Conservation (phyloP, 37 sponge, comb jelly and placozoan genomes). For the Aphrocallistes beatrix region DNA sequence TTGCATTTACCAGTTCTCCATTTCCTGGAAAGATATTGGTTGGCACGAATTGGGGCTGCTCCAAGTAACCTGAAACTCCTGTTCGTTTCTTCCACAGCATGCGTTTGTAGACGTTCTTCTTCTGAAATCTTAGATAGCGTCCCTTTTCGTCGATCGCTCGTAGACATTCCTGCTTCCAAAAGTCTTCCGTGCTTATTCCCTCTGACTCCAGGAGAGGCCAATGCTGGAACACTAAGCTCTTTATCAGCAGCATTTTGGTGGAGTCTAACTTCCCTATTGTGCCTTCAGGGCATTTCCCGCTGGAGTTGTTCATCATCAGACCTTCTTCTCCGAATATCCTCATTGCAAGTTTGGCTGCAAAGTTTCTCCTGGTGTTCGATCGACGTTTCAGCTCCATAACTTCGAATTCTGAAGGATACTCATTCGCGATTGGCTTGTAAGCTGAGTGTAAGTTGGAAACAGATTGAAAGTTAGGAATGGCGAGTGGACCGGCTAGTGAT, state of each 20-base stretch:
- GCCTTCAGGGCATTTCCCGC: slow-evolving; percentile 11
- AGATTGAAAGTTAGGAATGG: background rate
- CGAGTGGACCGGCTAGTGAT: background rate
- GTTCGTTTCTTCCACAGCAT: background rate
- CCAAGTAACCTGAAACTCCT: background rate
- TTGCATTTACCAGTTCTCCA: background rate
- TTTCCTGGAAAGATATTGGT: background rate
- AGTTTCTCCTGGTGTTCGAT: slow-evolving; percentile 1
- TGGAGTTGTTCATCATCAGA: background rate
- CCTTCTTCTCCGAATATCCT: slow-evolving; percentile 9
- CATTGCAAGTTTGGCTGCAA: background rate
- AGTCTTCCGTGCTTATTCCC: background rate
- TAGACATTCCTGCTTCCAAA: background rate
- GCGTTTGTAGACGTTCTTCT: slow-evolving; percentile 5
- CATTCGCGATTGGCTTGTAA: background rate
- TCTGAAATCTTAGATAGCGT: background rate
- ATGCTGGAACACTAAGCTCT: background rate
- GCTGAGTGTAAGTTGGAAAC: background rate
- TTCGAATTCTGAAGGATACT: background rate
- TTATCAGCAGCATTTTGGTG: background rate
- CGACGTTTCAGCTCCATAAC: background rate
- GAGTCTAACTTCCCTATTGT: slow-evolving; percentile 11
- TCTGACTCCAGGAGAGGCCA: background rate
- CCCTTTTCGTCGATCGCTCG: background rate
- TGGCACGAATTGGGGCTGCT: background rate